These are phyloP conservation scores for Achlya flavicornis DNA, from an alignment of 2,888 invertebrate genomes.

Conservation along the genomic window DNA sequence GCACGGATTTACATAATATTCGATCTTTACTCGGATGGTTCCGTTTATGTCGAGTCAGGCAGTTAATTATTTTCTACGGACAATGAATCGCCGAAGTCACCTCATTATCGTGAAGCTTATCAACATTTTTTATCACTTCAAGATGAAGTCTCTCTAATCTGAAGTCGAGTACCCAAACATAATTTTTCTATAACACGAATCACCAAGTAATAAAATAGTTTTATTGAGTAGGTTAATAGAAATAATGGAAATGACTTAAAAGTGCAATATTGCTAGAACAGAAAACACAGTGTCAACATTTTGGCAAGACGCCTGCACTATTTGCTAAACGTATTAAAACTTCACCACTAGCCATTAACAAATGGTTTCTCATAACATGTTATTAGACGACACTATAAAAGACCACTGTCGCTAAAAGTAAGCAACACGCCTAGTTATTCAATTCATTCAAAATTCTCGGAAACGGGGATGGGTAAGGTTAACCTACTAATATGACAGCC, in stretches of 20 bases:
- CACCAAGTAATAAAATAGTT: slow-evolving; percentile 1
- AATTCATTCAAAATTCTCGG: slow-evolving; percentile 48
- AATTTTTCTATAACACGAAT: too few relatives aligned
- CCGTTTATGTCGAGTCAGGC: slow-evolving; percentile 73
- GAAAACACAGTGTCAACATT: slow-evolving; percentile 52
- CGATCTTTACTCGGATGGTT: slow-evolving; percentile 49
- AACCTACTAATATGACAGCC: slow-evolving; percentile 49
- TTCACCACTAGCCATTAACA: slow-evolving; percentile 56
- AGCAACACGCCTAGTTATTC: slow-evolving; percentile 49
- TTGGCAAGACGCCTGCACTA: slow-evolving; percentile 60
- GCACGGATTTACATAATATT: slow-evolving; percentile 42
- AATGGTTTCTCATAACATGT: slow-evolving; percentile 51
- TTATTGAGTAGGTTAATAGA: slow-evolving; percentile 12
- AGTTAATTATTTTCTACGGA: slow-evolving; percentile 77
- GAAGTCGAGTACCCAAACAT: background rate
- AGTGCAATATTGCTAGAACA: slow-evolving; percentile 42
- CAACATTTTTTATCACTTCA: slow-evolving; percentile 39
- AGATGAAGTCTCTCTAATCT: background rate
- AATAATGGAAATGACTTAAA: slow-evolving; percentile 16
- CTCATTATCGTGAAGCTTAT: slow-evolving; percentile 63
- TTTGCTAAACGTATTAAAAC: slow-evolving; percentile 57
- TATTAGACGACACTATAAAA: slow-evolving; percentile 34
- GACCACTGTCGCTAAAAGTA: slow-evolving; percentile 24
- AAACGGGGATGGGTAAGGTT: slow-evolving; percentile 47
- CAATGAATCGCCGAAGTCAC: slow-evolving; percentile 69